Evolutionary conservation across 2,888 invertebrate species (phyloP).

Genomic region (Pachymerium ferrugineum): DNA sequence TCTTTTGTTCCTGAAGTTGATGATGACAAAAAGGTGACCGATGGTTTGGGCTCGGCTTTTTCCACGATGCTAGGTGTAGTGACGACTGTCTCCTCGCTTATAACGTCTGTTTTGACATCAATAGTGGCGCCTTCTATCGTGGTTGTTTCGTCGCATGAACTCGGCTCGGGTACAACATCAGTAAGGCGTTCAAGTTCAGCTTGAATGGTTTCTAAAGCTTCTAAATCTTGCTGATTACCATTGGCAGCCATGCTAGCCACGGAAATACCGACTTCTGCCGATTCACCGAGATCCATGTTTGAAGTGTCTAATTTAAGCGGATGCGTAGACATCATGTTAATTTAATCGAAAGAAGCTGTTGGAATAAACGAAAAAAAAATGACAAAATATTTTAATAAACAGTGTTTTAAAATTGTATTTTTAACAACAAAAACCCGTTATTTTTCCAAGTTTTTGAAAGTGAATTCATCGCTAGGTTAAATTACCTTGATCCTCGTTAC

Average conservation of each 20-base stretch:
- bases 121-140: conserved; percentile 15
- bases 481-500: background rate
- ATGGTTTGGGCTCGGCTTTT: background rate
- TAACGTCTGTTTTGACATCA: background rate
- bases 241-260: conserved; percentile 28
- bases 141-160: background rate
- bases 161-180: background rate
- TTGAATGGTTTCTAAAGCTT: conserved; percentile 36
- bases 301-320: conserved; percentile 31
- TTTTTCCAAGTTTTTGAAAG: background rate
- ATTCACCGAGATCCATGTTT: conserved; percentile 23
- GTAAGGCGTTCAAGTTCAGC: conserved; percentile 37
- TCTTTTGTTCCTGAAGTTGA: background rate
- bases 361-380: background rate
- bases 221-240: conserved; percentile 36
- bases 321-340: conserved; percentile 17
- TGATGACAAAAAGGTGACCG: background rate
- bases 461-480: too few relatives aligned
- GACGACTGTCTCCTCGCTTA: background rate
- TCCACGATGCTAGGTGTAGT: background rate
- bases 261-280: background rate
- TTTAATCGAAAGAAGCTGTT: background rate
- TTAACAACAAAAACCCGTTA: too few relatives aligned
- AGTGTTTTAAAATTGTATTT: too few relatives aligned
- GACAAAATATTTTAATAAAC: background rate